Percentiles rank a stretch among this genome's conserved stretches.
These are phyloP conservation scores for Sitobion miscanthi DNA, from an alignment of 1,140 invertebrate species.

Conservation along the genomic window DNA sequence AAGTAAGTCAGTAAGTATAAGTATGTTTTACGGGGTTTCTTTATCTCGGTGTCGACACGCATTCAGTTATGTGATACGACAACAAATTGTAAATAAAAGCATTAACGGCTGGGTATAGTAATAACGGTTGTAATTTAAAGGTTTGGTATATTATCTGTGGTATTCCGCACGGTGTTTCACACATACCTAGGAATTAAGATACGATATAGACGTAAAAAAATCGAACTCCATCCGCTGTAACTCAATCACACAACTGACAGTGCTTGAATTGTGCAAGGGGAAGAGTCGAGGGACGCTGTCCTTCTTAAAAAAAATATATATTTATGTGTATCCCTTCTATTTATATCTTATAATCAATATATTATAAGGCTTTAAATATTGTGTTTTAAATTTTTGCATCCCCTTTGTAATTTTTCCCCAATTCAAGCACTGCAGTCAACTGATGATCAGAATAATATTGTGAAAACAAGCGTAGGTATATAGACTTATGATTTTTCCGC, in stretches of 20 bases:
- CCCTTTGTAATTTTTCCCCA: too few species aligned
- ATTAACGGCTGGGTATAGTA: background rate
- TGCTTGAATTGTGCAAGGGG: background rate
- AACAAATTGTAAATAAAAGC: conserved; percentile 29
- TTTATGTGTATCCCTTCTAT: too few species aligned
- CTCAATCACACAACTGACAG: background rate
- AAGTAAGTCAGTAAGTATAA: background rate
- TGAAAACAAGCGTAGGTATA: too few species aligned
- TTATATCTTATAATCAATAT: too few species aligned
- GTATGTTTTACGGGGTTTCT: conserved; percentile 23
- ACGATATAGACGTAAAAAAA: background rate
- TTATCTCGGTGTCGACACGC: conserved; percentile 22
- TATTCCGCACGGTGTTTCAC: background rate
- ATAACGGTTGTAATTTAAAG: background rate
- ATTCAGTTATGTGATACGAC: background rate
- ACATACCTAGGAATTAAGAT: background rate
- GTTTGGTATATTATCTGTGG: background rate
- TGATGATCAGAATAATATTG: too few species aligned
- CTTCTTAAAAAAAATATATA: too few species aligned
- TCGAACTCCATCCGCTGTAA: background rate
- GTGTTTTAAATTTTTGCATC: too few species aligned
- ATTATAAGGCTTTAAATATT: too few species aligned
- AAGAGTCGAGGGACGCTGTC: too few species aligned
- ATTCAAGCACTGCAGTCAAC: too few species aligned
- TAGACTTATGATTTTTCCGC: background rate